A percentile compares a stretch with the other conserved stretches of the same genome.
Conservation (phyloP, 2,797 vertebrate species). For the Enoplosus armatus region DNA sequence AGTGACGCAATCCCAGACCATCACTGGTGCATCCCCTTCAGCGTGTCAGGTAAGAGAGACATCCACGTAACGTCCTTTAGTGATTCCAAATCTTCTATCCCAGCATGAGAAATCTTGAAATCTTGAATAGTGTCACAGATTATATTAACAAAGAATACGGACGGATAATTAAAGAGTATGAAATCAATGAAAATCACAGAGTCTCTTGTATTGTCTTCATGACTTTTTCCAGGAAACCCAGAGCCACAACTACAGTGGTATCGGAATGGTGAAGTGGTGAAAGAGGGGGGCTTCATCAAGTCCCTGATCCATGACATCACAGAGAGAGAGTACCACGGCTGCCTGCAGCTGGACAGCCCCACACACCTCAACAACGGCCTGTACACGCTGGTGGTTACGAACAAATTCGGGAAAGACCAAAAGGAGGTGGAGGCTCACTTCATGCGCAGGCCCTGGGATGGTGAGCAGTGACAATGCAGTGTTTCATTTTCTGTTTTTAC, state of each 20-base stretch:
- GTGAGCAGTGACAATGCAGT: constrained; percentile 78
- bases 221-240: constrained; percentile 89
- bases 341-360: constrained; percentile 95
- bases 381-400: constrained; percentile 91
- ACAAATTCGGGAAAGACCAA: constrained; percentile 88
- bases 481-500: background rate
- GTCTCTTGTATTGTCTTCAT: background rate
- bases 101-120: background rate
- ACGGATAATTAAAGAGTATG: background rate
- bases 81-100: background rate
- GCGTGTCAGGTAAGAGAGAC: constrained; percentile 82
- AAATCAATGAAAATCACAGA: background rate
- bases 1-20: constrained; percentile 93
- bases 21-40: constrained; percentile 99
- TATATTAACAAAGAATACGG: background rate
- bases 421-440: constrained; percentile 92
- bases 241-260: constrained; percentile 90
- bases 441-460: constrained; percentile 90
- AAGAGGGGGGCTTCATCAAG: constrained; percentile 90
- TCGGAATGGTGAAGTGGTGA: constrained; percentile 84
- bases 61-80: background rate
- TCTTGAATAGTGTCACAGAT: background rate
- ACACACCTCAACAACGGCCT: constrained; percentile 96
- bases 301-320: constrained; percentile 92
- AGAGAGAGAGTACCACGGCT: constrained; percentile 95